Evolutionary conservation across 2,113 vertebrate species (phyloP).

Genomic region (Melanerpes aurifrons): DNA sequence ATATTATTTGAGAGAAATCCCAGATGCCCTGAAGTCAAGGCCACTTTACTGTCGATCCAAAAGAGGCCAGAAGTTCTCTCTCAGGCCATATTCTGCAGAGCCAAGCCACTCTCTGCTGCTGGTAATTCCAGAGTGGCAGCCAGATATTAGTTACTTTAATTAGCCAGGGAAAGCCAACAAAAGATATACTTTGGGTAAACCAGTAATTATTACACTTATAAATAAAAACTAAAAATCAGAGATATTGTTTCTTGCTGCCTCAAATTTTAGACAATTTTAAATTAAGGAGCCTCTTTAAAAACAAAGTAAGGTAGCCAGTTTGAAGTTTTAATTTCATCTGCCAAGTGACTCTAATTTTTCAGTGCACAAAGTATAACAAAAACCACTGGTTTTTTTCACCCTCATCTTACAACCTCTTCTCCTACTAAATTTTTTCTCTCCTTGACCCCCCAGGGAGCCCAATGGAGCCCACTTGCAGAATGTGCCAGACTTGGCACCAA

Average conservation of each 20-base stretch:
- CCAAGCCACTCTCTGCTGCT: neutral
- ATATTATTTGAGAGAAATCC: slow-evolving; percentile 42
- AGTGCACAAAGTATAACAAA: neutral
- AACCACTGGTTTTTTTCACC: fast-evolving
- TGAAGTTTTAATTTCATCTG: neutral
- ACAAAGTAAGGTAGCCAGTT: neutral
- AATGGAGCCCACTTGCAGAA: fast-evolving
- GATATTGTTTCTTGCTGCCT: neutral
- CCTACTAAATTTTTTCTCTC: neutral
- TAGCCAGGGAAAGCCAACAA: neutral
- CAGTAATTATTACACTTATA: neutral
- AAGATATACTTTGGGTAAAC: neutral
- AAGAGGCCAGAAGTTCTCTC: neutral
- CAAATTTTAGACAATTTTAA: neutral
- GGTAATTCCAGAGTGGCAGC: neutral
- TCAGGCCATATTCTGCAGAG: neutral
- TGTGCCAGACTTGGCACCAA: neutral
- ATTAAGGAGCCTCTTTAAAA: neutral
- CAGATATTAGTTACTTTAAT: neutral
- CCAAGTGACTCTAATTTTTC: neutral
- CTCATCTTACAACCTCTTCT: neutral
- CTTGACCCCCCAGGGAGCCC: neutral
- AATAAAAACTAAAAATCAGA: neutral
- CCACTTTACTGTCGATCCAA: neutral
- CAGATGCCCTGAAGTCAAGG: neutral